Percentiles rank a stretch among this genome's conserved stretches.
phyloP scores from a whole-genome alignment of 2,888 invertebrate genomes.

The Drosophila nr. perissopoda region DNA sequence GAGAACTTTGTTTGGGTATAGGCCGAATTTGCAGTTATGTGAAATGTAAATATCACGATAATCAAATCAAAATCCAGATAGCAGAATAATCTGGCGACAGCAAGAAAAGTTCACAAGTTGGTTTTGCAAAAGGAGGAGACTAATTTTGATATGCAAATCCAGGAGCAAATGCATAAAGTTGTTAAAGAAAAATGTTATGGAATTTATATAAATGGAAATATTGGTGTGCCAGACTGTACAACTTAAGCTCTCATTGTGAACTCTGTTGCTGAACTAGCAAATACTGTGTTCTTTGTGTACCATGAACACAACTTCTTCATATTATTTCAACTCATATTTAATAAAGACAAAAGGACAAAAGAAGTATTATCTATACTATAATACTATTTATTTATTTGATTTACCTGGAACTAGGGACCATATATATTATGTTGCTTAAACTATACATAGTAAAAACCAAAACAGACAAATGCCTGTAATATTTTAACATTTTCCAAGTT shows the following conservation, averaged over 20 bases:
- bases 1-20: conserved; percentile 17
- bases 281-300: background rate
- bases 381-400: background rate
- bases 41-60: conserved; percentile 35
- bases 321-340: background rate
- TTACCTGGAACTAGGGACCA: background rate
- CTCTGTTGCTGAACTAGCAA: background rate
- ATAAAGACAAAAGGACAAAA: background rate
- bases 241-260: background rate
- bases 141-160: background rate
- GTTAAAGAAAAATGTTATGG: background rate
- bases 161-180: background rate
- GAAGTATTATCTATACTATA: background rate
- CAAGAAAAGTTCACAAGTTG: background rate
- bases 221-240: background rate
- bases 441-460: conserved; percentile 5
- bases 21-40: conserved; percentile 3
- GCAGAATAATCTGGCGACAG: background rate
- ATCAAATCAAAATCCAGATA: conserved; percentile 5
- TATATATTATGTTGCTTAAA: conserved; percentile 9
- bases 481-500: conserved; percentile 20
- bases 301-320: background rate
- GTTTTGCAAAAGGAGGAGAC: background rate
- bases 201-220: background rate
- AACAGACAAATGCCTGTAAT: conserved; percentile 15